phyloP scores from a whole-genome alignment of 1,140 invertebrate species.

The Drosophila pseudoobscura region DNA sequence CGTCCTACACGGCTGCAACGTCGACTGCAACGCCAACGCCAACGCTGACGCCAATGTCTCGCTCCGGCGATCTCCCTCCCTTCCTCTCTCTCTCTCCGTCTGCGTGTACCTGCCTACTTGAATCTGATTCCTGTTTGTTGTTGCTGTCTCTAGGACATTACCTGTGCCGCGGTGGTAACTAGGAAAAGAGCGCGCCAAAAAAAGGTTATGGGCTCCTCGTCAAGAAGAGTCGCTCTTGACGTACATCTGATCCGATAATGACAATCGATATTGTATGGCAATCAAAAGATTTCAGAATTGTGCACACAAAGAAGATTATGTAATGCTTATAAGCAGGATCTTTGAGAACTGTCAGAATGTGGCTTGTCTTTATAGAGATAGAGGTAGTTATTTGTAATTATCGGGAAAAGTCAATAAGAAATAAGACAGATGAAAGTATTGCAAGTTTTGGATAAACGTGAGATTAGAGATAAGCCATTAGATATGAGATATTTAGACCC shows the following conservation, averaged over 20 bases:
- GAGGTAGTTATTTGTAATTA: too few relatives aligned
- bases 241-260: slow-evolving; percentile 41
- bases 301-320: too few relatives aligned
- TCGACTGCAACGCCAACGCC: slow-evolving; percentile 15
- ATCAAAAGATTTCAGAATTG: slow-evolving; percentile 22
- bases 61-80: too few relatives aligned
- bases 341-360: too few relatives aligned
- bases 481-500: too few relatives aligned
- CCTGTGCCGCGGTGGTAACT: slow-evolving; percentile 21
- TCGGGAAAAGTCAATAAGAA: too few relatives aligned
- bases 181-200: slow-evolving; percentile 35
- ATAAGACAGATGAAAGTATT: too few relatives aligned
- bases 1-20: slow-evolving; percentile 46
- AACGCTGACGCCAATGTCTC: neutral
- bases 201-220: slow-evolving; percentile 8
- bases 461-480: too few relatives aligned
- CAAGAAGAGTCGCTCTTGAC: slow-evolving; percentile 19
- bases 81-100: neutral
- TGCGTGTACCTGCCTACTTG: slow-evolving; percentile 73
- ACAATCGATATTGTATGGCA: slow-evolving; percentile 38
- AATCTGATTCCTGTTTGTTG: slow-evolving; percentile 46
- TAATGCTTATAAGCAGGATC: too few relatives aligned
- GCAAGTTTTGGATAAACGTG: too few relatives aligned
- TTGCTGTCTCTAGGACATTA: slow-evolving; percentile 62
- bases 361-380: too few relatives aligned